Evolutionary conservation across 2,888 invertebrate species (phyloP), one percentile per base, ranked within the genome.

Genomic region (Hipparchia sbordonii): DNA sequence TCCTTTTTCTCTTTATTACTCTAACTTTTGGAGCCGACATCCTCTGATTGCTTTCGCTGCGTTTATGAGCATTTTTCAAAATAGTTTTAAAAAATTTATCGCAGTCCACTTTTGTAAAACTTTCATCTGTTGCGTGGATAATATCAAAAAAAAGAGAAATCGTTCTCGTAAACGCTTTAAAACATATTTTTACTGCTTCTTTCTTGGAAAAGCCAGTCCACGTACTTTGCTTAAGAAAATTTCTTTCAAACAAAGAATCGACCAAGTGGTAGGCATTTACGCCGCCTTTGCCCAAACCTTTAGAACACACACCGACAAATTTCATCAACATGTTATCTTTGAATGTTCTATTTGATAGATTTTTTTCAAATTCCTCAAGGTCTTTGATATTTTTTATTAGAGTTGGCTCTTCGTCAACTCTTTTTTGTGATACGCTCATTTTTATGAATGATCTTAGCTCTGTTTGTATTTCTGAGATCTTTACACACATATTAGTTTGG

Each of bases 1-100:
- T 60, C 60, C 60, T 60, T 60, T 60, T 60, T 60, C 60, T 60
- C 60, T 60, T 60, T 60, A 60, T 60, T 60, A 60, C 60, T 60
- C 60, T 60, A 60, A 60, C 60, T 60, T 60, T 60, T 60, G 60
- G 60, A 60, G 60, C 60, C 60, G 60, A 60, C 60, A 60, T 60
- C 60, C 60, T 60, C 60, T 60, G 60, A 60, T 60, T 60, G 60
- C 60, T 60, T 60, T 60, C 60, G 60, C 39, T 60, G 60, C 60
- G 60, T 60, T 60, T 60, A 60, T 60, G 60, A 60, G 60, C 60
- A 60, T 60, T 60, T 60, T 60, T 60, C 60, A 60, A 60, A 60
- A 60, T 60, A 60, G 60, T 60, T 60, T 60, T 45, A 60, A 60
- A 60, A 60, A 60, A 60, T 60, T 45, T 60, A 60, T 60, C 60